Conservation (phyloP, 2,797 vertebrate genomes). For the Coregonus sp. region DNA sequence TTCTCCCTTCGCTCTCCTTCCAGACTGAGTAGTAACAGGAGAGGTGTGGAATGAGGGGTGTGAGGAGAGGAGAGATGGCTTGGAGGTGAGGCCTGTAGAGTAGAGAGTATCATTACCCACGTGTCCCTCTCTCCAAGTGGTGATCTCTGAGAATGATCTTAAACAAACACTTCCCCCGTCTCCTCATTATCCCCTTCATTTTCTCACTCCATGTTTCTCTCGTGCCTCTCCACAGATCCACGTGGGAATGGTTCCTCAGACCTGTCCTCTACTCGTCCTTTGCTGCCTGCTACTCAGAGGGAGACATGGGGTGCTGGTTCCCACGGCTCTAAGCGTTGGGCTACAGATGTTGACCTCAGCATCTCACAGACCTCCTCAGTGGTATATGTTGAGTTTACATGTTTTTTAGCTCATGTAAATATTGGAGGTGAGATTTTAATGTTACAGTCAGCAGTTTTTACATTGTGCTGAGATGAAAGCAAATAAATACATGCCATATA, state of each 20-base stretch:
- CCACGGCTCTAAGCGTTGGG: constrained; percentile 16
- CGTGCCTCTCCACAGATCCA: not conserved
- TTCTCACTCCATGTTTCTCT: not conserved
- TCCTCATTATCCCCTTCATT: not conserved
- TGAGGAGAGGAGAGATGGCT: constrained; percentile 2
- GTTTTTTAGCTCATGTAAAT: not conserved
- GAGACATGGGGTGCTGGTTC: constrained; percentile 17
- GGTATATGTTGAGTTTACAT: constrained; percentile 16
- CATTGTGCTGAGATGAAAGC: not conserved
- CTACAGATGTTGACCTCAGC: constrained; percentile 27
- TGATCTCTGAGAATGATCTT: no score
- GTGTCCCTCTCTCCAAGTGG: no score
- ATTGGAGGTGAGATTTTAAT: constrained; percentile 1
- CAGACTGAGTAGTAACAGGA: not conserved
- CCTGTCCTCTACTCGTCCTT: not conserved
- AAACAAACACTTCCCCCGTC: not conserved
- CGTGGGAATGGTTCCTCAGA: constrained; percentile 6
- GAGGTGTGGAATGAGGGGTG: not conserved
- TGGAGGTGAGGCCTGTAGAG: constrained; percentile 5
- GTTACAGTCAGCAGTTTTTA: not conserved
- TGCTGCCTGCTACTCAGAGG: constrained; percentile 11
- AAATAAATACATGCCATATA: not conserved
- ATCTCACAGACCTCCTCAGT: constrained; percentile 15
- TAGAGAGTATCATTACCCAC: constrained; percentile 3
- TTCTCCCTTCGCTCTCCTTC: not conserved